phyloP scores from a whole-genome alignment of 2,797 vertebrate genomes.

The Chelmon rostratus region DNA sequence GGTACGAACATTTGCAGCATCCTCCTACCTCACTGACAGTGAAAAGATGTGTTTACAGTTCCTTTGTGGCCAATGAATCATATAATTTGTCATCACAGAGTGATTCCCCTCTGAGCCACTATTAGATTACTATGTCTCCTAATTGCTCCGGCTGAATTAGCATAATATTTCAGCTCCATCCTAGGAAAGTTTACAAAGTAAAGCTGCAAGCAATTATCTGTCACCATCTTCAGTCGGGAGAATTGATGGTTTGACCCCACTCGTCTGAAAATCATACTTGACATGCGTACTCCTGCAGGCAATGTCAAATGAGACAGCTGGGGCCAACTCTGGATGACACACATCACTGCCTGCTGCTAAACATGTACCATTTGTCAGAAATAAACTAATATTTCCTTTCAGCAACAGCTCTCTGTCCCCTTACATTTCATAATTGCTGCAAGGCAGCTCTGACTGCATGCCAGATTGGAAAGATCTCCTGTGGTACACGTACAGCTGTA shows the following conservation, averaged over 20 bases:
- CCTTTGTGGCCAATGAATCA: slow-evolving; percentile 70
- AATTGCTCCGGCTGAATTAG: slow-evolving; percentile 78
- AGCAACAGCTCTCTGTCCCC: slow-evolving; percentile 64
- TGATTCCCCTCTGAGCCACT: slow-evolving; percentile 71
- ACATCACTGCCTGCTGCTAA: slow-evolving; percentile 72
- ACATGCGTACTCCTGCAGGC: slow-evolving; percentile 79
- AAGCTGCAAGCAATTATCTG: slow-evolving; percentile 81
- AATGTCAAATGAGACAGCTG: slow-evolving; percentile 82
- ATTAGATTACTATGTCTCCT: slow-evolving; percentile 76
- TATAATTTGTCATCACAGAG: slow-evolving; percentile 72
- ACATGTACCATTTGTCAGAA: slow-evolving; percentile 78
- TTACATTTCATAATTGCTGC: slow-evolving; percentile 65
- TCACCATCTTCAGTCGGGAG: slow-evolving; percentile 72
- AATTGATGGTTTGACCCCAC: slow-evolving; percentile 80
- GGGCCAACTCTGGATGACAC: slow-evolving; percentile 75
- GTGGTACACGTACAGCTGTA: slow-evolving; percentile 33
- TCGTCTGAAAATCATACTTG: slow-evolving; percentile 78
- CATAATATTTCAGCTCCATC: slow-evolving; percentile 70
- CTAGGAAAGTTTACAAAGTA: slow-evolving; percentile 74
- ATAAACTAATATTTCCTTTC: slow-evolving; percentile 79
- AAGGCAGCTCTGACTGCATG: slow-evolving; percentile 56
- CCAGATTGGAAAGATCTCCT: slow-evolving; percentile 47
- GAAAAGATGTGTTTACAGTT: slow-evolving; percentile 62
- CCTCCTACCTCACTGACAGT: slow-evolving; percentile 31
- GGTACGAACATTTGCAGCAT: slow-evolving; percentile 26